Evolutionary conservation across 2,888 invertebrate genomes (phyloP).

Genomic region (Sarcophaga subvicina): DNA sequence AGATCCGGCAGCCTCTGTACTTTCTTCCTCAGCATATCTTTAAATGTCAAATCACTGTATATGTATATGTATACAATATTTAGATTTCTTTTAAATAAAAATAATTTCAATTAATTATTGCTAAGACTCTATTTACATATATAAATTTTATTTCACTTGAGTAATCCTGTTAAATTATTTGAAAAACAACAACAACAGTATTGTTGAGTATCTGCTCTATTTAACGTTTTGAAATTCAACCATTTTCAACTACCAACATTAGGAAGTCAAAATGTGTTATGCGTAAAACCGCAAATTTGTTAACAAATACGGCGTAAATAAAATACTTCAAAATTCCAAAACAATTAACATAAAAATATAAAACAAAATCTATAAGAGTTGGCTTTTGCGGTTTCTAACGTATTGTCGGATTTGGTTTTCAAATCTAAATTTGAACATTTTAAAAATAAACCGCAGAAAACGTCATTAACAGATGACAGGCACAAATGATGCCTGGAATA

Average conservation of each 20-base stretch:
- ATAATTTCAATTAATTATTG: too few species aligned
- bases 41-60: too few species aligned
- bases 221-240: too few species aligned
- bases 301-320: conserved; percentile 3
- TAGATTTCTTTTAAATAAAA: too few species aligned
- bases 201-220: too few species aligned
- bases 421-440: background rate
- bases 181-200: too few species aligned
- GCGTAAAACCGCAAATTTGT: conserved; percentile 25
- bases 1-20: too few species aligned
- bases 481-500: background rate
- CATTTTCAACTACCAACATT: background rate
- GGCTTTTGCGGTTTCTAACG: background rate
- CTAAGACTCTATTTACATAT: too few species aligned
- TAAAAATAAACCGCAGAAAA: conserved; percentile 22
- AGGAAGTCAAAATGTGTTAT: background rate
- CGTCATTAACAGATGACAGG: conserved; percentile 8
- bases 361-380: background rate
- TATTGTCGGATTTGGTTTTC: background rate
- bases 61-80: too few species aligned
- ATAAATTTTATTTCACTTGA: too few species aligned
- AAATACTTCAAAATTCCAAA: conserved; percentile 27
- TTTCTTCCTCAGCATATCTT: too few species aligned
- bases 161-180: too few species aligned
- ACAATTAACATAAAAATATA: background rate